phyloP scores from a whole-genome alignment of 2,888 invertebrate genomes.

The Hemicrepidius hirtus region DNA sequence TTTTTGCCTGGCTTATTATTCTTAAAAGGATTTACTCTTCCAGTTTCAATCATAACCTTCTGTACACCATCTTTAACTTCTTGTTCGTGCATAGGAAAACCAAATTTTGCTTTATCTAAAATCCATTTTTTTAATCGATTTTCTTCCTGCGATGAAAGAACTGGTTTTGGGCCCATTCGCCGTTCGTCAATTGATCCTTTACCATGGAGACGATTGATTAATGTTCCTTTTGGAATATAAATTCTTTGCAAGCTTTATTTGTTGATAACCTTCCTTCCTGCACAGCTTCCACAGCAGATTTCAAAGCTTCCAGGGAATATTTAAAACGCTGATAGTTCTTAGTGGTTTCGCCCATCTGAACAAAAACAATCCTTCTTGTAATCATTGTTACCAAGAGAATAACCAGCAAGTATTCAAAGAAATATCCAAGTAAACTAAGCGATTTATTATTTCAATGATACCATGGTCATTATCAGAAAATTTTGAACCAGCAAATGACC shows the following conservation, averaged over 20 bases:
- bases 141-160: neutral
- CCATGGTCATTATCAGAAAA: too few relatives aligned
- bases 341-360: neutral
- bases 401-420: neutral
- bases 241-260: neutral
- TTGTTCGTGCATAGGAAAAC: slow-evolving; percentile 10
- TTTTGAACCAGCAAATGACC: slow-evolving; percentile 6
- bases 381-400: neutral
- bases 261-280: neutral
- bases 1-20: slow-evolving; percentile 11
- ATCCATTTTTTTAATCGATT: slow-evolving; percentile 15
- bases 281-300: neutral
- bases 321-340: neutral
- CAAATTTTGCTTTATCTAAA: slow-evolving; percentile 14
- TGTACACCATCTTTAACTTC: slow-evolving; percentile 25
- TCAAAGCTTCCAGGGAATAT: neutral
- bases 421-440: too few relatives aligned
- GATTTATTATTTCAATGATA: too few relatives aligned
- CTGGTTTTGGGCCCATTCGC: neutral
- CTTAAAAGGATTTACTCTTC: neutral
- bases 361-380: too few relatives aligned
- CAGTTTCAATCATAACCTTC: slow-evolving; percentile 3
- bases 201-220: neutral
- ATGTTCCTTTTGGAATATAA: slow-evolving; percentile 14
- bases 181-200: neutral